phyloP scores from a whole-genome alignment of 2,797 vertebrate genomes.

The Ctenosaura bakeri region DNA sequence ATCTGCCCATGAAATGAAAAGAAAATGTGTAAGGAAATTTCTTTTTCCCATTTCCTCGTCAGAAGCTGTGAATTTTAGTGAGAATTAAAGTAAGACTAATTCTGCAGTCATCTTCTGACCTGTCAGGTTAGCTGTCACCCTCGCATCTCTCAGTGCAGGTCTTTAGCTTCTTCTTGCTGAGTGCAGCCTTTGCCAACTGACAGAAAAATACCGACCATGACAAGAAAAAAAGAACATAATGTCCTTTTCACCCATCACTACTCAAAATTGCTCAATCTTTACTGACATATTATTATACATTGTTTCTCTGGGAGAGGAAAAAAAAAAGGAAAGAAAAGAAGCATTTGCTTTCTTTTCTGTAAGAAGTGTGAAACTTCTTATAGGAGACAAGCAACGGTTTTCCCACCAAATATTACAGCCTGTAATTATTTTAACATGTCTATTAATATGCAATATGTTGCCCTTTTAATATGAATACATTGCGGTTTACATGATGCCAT shows the following conservation, averaged over 20 bases:
- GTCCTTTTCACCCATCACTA: constrained; percentile 94
- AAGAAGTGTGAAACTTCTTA: constrained; percentile 92
- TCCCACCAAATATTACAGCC: constrained; percentile 88
- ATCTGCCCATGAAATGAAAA: constrained; percentile 86
- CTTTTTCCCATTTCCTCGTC: constrained; percentile 86
- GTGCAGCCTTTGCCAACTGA: constrained; percentile 90
- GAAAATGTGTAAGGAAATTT: constrained; percentile 85
- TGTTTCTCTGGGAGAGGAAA: constrained; percentile 85
- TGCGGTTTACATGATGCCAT: constrained; percentile 80
- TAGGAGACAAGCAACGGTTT: constrained; percentile 81
- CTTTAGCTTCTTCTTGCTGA: constrained; percentile 90
- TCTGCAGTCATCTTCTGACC: constrained; percentile 87
- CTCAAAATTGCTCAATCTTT: constrained; percentile 96
- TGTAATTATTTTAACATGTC: constrained; percentile 95
- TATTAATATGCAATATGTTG: constrained; percentile 96
- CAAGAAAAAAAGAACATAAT: constrained; percentile 96
- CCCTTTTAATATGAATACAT: constrained; percentile 90
- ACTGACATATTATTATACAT: constrained; percentile 99
- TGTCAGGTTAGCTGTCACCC: constrained; percentile 93
- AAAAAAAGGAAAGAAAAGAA: constrained; percentile 74
- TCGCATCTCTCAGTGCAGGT: constrained; percentile 85
- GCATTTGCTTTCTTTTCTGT: constrained; percentile 92
- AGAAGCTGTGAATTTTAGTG: constrained; percentile 88
- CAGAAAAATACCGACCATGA: constrained; percentile 92
- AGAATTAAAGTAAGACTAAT: constrained; percentile 90